These are phyloP conservation scores for Thumatha senex DNA, from an alignment of 2,888 invertebrate genomes.

Conservation along the genomic window DNA sequence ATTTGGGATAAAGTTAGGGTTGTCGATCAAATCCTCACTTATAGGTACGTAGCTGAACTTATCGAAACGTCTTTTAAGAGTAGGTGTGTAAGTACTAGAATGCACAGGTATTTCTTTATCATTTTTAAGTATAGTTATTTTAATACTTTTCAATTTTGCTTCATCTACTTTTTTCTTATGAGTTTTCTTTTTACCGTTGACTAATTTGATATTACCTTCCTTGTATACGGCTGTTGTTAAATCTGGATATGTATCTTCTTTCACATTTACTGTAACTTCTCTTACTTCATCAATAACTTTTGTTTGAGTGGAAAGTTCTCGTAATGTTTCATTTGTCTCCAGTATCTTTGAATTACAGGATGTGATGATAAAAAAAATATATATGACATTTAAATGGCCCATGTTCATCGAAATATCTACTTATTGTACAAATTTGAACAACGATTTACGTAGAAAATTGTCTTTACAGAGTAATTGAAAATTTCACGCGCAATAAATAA, in stretches of 20 bases:
- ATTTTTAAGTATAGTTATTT: background rate
- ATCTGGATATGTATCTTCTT: no score
- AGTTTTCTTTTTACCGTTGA: background rate
- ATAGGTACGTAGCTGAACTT: constrained; percentile 20
- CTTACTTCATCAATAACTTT: background rate
- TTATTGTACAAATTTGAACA: no score
- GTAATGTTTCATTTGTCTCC: constrained; percentile 11
- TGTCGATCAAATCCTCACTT: constrained; percentile 20
- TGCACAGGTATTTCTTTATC: background rate
- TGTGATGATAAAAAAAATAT: constrained; percentile 7
- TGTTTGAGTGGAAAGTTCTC: background rate
- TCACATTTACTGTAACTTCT: background rate
- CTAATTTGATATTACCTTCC: constrained; percentile 1
- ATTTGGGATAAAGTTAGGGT: background rate
- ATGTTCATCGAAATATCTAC: constrained; percentile 17
- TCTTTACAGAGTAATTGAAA: constrained; percentile 16
- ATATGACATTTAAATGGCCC: constrained; percentile 10
- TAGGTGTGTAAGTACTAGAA: background rate
- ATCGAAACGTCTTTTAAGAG: background rate
- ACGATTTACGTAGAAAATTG: constrained; percentile 16
- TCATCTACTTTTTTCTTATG: background rate
- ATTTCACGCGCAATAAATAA: constrained; percentile 26
- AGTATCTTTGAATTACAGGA: background rate
- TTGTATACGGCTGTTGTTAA: background rate
- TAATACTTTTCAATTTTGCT: background rate